Percentiles rank a stretch among this genome's conserved stretches.
Conservation (phyloP, 2,113 vertebrate species). For the Lophura nycthemera region DNA sequence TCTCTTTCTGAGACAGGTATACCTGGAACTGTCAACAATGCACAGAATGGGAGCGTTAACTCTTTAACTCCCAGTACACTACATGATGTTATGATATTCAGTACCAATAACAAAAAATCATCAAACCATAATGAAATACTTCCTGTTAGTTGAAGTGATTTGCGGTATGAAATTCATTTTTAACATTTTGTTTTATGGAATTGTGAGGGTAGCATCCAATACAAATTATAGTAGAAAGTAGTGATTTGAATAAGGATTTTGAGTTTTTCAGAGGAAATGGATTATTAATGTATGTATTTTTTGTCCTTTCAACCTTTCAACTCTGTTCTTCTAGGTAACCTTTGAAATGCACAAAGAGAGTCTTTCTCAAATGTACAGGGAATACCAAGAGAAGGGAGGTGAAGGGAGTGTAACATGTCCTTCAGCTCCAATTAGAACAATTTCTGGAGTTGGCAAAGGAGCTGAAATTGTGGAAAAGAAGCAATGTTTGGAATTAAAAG, state of each 20-base stretch:
- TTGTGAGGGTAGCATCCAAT: background rate
- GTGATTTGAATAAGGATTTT: background rate
- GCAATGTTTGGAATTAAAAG: slow-evolving; percentile 60
- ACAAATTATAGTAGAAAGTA: background rate
- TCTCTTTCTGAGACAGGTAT: too few relatives aligned
- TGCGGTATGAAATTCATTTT: background rate
- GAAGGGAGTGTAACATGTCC: slow-evolving; percentile 44
- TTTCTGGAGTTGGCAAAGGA: slow-evolving; percentile 79
- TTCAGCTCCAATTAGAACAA: slow-evolving; percentile 74
- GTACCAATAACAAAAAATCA: too few relatives aligned
- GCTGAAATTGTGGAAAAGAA: slow-evolving; percentile 49
- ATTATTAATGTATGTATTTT: background rate
- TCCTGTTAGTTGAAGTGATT: background rate
- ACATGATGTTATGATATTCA: too few relatives aligned
- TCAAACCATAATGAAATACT: background rate
- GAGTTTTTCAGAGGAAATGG: background rate
- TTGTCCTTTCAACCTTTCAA: background rate
- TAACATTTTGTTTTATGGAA: background rate
- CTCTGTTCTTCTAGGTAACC: slow-evolving; percentile 84
- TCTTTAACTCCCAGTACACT: too few relatives aligned
- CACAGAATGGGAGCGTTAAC: too few relatives aligned
- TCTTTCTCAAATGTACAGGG: slow-evolving; percentile 87
- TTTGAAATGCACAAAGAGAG: slow-evolving; percentile 96
- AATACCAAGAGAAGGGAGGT: slow-evolving; percentile 86
- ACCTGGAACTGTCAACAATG: too few relatives aligned